Percentiles rank a stretch among this genome's conserved stretches.
Conservation (phyloP, 1,140 invertebrate genomes). For the Bombyx mori region ASM3026992v2 NC_085110.1:812501-813000, state of each 20-base stretch:
- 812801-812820: conserved; percentile 68
- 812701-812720: conserved; percentile 58
- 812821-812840: conserved; percentile 71
- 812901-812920: no score
- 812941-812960: no score
- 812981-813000: no score
- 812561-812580: conserved; percentile 71
- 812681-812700: conserved; percentile 45
- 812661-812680: conserved; percentile 4
- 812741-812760: conserved; percentile 47
- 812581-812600: conserved; percentile 78
- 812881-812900: neutral
- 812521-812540: conserved; percentile 68
- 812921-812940: no score
- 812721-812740: conserved; percentile 65
- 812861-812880: conserved; percentile 29
- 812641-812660: conserved; percentile 36
- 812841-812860: conserved; percentile 69
- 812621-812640: conserved; percentile 69
- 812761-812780: conserved; percentile 47
- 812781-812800: conserved; percentile 59
- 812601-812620: conserved; percentile 56
- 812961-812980: no score
- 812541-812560: conserved; percentile 71
- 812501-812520: conserved; percentile 89